Base-by-base conservation (phyloP, 2,888 invertebrate species). In the Tethea ocularis region DNA sequence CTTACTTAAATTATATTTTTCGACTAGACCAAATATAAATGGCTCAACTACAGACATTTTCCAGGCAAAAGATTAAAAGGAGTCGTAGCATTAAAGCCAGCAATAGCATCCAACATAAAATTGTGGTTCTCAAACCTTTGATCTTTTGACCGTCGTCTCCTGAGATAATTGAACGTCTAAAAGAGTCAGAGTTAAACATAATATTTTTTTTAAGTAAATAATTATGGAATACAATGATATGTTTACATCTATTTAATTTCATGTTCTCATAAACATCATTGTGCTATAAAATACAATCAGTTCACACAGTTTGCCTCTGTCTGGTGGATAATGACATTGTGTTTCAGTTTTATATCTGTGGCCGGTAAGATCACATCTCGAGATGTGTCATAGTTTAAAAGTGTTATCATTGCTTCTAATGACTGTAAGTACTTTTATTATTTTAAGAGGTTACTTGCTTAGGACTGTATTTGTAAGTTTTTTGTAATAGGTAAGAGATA, bases 181-280 rank as follows among this genome's bases (percentile, higher is more conserved):
- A 23, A 3, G 46, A 41, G 17, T 41, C 41, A 41, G 41, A 46
- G 17, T 46, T 20, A 17, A 17, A 46, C 20, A 46, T n/a, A 46
- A 10, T 46, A 20, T 10, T 10, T 10, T 46, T 22, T 54, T 22
- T 22, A 20, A 10, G 13, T 33, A 24, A 23, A 24, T 24, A 22
- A 6, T 46, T 26, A 57, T 41, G 57, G 52, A 68, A 67, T n/a
- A 54, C 54, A 75, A 75, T 75, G 58, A 41, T 0, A 13, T 60
- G 65, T 69, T 70, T 65, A 68, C 51, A 60, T 63, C 56, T 63
- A 58, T 62, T 61, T 64, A 59, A 58, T 22, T 26, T 58, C 54
- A 26, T 66, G 64, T 74, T 70, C 69, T 68, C 62, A 70, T 74
- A 77, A 77, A 80, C 80, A 82, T 20, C 51, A 60, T 77, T 82